Percentiles rank a stretch among this genome's conserved stretches.
phyloP scores from a whole-genome alignment of 2,888 invertebrate species.

The Dorcus hopei region DNA sequence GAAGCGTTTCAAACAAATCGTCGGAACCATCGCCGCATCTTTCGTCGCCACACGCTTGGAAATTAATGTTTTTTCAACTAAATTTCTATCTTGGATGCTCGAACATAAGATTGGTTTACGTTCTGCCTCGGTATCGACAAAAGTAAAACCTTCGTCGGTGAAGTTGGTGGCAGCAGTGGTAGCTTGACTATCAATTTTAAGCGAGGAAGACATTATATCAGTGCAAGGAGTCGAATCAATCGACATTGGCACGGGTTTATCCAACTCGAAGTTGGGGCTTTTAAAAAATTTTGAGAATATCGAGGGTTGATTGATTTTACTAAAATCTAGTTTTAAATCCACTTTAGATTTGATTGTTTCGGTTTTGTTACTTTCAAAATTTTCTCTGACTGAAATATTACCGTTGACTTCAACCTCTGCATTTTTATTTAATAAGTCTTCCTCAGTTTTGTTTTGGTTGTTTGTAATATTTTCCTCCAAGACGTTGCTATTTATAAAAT shows the following conservation, averaged over 20 bases:
- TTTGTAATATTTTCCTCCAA: background rate
- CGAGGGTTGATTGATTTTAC: background rate
- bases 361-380: background rate
- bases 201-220: conserved; percentile 3
- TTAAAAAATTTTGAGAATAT: conserved; percentile 18
- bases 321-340: background rate
- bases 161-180: conserved; percentile 49
- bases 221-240: conserved; percentile 43
- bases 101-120: conserved; percentile 8
- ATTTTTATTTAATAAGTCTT: background rate
- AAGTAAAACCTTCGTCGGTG: conserved; percentile 53
- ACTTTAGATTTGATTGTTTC: background rate
- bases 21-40: conserved; percentile 46
- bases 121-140: conserved; percentile 26
- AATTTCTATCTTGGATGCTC: conserved; percentile 32
- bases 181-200: conserved; percentile 10
- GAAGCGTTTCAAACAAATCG: conserved; percentile 38
- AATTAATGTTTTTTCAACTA: conserved; percentile 46
- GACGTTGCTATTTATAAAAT: conserved; percentile 33
- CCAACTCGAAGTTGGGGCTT: conserved; percentile 30
- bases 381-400: too few species aligned
- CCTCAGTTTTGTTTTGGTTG: background rate
- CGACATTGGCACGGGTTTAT: conserved; percentile 43
- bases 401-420: too few species aligned
- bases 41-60: conserved; percentile 39